Conservation (phyloP, 2,888 invertebrate genomes). For the Laspeyria flexula region DNA sequence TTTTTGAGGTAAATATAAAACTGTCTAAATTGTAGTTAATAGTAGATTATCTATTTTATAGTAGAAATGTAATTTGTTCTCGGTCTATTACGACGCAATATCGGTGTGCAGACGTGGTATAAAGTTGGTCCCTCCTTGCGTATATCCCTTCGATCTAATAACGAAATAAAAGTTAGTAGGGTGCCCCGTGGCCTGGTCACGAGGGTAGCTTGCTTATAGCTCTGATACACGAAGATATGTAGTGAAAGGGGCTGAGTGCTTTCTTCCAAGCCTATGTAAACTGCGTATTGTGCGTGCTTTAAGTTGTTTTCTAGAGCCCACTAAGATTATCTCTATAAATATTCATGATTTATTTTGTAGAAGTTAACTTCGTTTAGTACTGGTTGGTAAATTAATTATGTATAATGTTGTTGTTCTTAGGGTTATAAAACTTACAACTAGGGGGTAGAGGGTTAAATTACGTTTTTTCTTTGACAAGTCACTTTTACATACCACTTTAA, state of each 20-base stretch:
- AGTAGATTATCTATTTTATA: neutral
- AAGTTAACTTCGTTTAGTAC: conserved; percentile 16
- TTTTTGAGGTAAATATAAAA: too few relatives aligned
- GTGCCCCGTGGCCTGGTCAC: conserved; percentile 72
- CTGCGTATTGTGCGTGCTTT: conserved; percentile 28
- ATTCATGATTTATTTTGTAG: conserved; percentile 27
- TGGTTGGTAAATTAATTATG: neutral
- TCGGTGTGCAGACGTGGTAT: conserved; percentile 26
- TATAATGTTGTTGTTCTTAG: neutral
- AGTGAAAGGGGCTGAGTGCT: conserved; percentile 37
- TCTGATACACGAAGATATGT: conserved; percentile 50
- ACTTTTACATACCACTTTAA: too few relatives aligned
- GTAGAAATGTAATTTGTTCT: conserved; percentile 8
- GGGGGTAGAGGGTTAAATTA: too few relatives aligned
- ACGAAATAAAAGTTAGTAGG: conserved; percentile 81
- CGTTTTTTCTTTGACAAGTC: too few relatives aligned
- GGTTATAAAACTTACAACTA: neutral
- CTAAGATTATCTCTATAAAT: conserved; percentile 20
- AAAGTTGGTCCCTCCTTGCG: conserved; percentile 51
- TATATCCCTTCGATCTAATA: conserved; percentile 70
- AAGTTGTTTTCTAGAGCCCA: conserved; percentile 9
- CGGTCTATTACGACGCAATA: conserved; percentile 22
- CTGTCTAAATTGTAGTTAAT: too few relatives aligned
- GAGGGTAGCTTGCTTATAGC: conserved; percentile 55
- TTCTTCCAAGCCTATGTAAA: conserved; percentile 6